Conservation (phyloP, 2,888 invertebrate species). For the Drosophila nigricruria region DNA sequence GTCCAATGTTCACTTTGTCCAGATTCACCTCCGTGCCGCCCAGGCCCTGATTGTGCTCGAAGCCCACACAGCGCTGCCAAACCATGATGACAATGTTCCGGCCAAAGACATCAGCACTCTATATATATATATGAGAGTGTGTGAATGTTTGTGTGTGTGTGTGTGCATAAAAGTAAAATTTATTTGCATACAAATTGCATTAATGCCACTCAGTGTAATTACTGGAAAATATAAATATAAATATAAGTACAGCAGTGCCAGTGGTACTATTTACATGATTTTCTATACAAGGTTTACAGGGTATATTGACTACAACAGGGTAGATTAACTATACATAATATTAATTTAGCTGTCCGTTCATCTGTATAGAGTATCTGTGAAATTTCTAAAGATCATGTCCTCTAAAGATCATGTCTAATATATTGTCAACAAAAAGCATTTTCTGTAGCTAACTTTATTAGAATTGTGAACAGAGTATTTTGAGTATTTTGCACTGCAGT, state of each 20-base stretch:
- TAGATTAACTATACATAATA: background rate
- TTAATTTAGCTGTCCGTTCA: too few relatives aligned
- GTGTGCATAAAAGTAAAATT: constrained; percentile 17
- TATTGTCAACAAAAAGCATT: background rate
- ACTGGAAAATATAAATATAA: constrained; percentile 49
- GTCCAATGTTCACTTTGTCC: constrained; percentile 91
- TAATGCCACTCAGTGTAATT: constrained; percentile 45
- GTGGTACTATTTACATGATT: background rate
- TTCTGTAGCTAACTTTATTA: background rate
- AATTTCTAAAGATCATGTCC: background rate
- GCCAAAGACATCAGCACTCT: constrained; percentile 91
- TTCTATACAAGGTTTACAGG: background rate
- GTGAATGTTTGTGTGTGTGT: constrained; percentile 1
- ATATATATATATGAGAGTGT: constrained; percentile 2
- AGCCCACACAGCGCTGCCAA: constrained; percentile 95
- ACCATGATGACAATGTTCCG: constrained; percentile 95
- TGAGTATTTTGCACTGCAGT: background rate
- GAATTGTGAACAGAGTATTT: background rate
- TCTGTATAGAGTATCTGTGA: background rate
- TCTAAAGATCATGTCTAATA: too few relatives aligned
- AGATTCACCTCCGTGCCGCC: constrained; percentile 95
- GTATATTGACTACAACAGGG: constrained; percentile 5
- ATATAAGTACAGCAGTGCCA: constrained; percentile 34
- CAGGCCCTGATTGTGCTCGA: constrained; percentile 92
- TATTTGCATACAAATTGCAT: constrained; percentile 67